Conservation (phyloP, 2,888 invertebrate species). For the Monopis laevigella region DNA sequence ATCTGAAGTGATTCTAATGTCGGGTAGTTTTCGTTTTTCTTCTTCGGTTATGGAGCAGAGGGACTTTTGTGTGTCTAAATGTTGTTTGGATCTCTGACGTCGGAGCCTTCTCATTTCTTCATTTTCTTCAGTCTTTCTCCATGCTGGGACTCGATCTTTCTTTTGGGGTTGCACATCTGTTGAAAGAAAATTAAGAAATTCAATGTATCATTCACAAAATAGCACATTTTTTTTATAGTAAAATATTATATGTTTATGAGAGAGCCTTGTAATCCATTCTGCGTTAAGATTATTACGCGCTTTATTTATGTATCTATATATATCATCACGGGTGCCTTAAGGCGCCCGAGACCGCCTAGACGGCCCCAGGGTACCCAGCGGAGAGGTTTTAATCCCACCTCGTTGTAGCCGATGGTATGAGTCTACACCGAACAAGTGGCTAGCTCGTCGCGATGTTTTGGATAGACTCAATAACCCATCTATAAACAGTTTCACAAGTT, state of each 20-base stretch:
- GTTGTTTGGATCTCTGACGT: constrained; percentile 65
- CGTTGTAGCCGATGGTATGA: no score
- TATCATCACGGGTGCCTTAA: no score
- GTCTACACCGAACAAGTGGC: no score
- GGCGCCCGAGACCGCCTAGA: no score
- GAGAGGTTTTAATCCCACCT: no score
- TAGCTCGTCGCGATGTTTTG: no score
- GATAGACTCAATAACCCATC: no score
- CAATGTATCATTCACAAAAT: background rate
- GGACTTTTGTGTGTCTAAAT: constrained; percentile 42
- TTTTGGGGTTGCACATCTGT: constrained; percentile 75
- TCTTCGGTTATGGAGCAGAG: constrained; percentile 71
- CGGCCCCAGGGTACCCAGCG: no score
- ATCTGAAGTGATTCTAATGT: constrained; percentile 43
- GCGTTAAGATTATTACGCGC: no score
- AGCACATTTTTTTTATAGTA: background rate
- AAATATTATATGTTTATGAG: background rate
- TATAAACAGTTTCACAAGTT: no score
- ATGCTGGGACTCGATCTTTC: constrained; percentile 81
- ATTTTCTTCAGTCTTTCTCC: constrained; percentile 79
- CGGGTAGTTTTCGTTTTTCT: constrained; percentile 65
- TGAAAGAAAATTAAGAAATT: constrained; percentile 18
- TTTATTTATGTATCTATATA: no score
- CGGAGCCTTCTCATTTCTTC: constrained; percentile 69
- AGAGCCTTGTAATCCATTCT: background rate